phyloP scores from a whole-genome alignment of 1,140 invertebrate genomes.

The Eciton burchellii region DNA sequence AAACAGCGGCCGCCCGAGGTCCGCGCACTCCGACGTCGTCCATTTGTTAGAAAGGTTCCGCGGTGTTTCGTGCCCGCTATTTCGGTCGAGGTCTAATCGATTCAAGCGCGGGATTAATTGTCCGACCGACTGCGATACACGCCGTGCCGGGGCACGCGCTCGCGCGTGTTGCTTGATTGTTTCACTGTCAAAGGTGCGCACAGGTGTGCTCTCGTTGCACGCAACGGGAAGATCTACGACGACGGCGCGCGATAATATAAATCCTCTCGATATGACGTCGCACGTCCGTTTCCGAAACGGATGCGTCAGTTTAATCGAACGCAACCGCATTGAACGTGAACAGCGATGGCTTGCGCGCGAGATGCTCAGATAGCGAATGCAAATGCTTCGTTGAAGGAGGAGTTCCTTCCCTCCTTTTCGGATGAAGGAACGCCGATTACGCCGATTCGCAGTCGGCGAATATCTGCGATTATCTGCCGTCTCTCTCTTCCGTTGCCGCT shows the following conservation, averaged over 20 bases:
- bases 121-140: constrained; percentile 42
- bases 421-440: neutral
- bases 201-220: constrained; percentile 26
- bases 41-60: constrained; percentile 29
- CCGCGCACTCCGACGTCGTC: constrained; percentile 17
- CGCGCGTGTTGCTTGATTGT: constrained; percentile 19
- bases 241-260: constrained; percentile 12
- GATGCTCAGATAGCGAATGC: neutral
- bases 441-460: too few relatives aligned
- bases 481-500: too few relatives aligned
- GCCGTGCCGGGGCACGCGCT: constrained; percentile 18
- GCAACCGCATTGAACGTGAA: neutral
- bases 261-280: neutral
- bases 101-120: constrained; percentile 55
- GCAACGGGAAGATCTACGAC: constrained; percentile 28
- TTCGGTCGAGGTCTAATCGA: constrained; percentile 52
- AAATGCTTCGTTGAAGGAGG: too few relatives aligned
- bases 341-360: too few relatives aligned
- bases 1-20: constrained; percentile 36
- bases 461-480: too few relatives aligned
- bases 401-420: neutral
- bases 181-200: constrained; percentile 23
- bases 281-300: too few relatives aligned
- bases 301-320: too few relatives aligned
- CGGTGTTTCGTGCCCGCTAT: constrained; percentile 34